These are phyloP conservation scores for Molossus alvarezi DNA, from an alignment of 2,797 vertebrate genomes.

Conservation along the genomic window DNA sequence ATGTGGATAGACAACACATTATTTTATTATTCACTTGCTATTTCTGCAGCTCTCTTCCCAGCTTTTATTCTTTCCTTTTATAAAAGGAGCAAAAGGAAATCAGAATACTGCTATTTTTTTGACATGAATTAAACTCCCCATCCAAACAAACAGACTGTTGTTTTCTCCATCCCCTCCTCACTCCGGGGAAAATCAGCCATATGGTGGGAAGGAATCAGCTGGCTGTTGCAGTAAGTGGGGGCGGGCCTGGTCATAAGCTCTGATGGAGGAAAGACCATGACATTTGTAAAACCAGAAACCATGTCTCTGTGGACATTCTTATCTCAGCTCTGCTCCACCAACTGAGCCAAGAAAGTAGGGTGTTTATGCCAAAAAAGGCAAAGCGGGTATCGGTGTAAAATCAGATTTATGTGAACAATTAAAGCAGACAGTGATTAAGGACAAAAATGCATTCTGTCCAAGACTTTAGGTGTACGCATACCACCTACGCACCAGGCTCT, in stretches of 20 bases:
- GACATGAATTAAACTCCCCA: slow-evolving; percentile 71
- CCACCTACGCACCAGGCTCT: neutral
- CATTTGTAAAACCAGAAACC: neutral
- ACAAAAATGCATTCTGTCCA: neutral
- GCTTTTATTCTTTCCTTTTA: slow-evolving; percentile 58
- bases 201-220: slow-evolving; percentile 17
- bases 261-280: neutral
- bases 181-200: slow-evolving; percentile 56
- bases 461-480: neutral
- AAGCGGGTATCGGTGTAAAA: neutral
- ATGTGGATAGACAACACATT: slow-evolving; percentile 20
- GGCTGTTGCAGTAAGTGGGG: neutral
- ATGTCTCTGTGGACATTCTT: neutral
- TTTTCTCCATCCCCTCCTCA: slow-evolving; percentile 13
- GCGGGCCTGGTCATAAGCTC: neutral
- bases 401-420: neutral
- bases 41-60: slow-evolving; percentile 63
- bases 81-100: slow-evolving; percentile 55
- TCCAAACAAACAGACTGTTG: slow-evolving; percentile 72
- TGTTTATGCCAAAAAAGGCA: neutral
- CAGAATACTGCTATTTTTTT: slow-evolving; percentile 74
- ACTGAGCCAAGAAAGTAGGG: neutral
- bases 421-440: neutral
- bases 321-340: neutral
- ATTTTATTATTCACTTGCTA: slow-evolving; percentile 72